Evolutionary conservation across 2,113 vertebrate species (phyloP).

Genomic region (Hyperoodon ampullatus): DNA sequence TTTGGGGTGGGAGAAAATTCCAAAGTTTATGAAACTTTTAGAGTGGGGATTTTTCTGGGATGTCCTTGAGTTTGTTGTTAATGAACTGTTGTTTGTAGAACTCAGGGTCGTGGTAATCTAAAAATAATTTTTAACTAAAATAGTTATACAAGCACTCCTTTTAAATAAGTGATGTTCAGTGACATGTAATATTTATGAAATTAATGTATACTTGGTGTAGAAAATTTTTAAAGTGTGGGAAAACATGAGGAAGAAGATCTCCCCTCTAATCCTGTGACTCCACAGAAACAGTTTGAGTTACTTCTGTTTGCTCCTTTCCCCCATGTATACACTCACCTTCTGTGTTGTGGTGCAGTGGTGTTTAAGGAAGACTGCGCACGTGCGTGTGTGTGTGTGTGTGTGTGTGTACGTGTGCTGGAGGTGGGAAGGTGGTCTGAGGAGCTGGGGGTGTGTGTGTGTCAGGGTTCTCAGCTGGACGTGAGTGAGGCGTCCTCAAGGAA

Average conservation of each 20-base stretch:
- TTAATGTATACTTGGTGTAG: not conserved
- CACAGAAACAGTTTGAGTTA: too few species aligned
- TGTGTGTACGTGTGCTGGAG: accelerated
- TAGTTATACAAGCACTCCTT: not conserved
- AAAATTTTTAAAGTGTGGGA: not conserved
- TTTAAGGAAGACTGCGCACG: not conserved
- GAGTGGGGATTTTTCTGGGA: not conserved
- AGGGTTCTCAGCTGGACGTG: not conserved
- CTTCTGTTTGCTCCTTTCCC: not conserved
- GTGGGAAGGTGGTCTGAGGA: not conserved
- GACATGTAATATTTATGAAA: not conserved
- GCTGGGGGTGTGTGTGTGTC: not conserved
- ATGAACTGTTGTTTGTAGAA: not conserved
- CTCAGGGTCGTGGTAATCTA: not conserved
- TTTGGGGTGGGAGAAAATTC: not conserved
- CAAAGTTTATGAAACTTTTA: too few species aligned
- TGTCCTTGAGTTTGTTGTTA: not conserved
- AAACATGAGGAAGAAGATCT: not conserved
- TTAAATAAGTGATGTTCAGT: not conserved
- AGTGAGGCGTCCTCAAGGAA: too few species aligned
- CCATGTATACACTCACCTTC: accelerated
- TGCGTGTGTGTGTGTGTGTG: accelerated
- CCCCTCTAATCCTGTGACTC: not conserved
- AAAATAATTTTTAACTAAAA: not conserved
- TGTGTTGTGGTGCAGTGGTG: accelerated